These are phyloP conservation scores for Penaeus vannamei DNA, from an alignment of 1,140 invertebrate species.

Conservation along the genomic window DNA sequence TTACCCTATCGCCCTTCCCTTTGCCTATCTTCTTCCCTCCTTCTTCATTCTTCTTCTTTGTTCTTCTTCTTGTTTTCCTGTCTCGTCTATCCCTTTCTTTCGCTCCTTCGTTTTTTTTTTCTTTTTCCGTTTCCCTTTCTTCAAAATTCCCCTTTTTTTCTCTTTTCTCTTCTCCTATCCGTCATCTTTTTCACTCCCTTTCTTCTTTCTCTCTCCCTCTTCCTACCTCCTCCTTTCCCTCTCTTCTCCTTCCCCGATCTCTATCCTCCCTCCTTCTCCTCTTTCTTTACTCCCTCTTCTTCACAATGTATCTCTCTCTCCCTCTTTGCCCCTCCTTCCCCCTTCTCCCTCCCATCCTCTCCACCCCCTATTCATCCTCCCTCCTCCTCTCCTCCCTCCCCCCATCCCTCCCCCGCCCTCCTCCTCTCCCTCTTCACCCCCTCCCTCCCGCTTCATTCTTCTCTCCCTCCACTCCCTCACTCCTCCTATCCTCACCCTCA, in stretches of 20 bases:
- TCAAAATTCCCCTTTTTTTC: not conserved
- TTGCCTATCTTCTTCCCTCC: not conserved
- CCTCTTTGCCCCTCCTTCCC: not conserved
- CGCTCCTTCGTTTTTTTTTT: not conserved
- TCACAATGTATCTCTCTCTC: too few relatives aligned
- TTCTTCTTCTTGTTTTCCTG: not conserved
- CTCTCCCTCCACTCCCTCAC: not conserved
- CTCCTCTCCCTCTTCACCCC: not conserved
- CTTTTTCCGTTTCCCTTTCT: not conserved
- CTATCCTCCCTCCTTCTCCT: not conserved
- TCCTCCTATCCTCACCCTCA: too few relatives aligned
- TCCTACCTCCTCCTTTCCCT: too few relatives aligned
- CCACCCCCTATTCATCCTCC: not conserved
- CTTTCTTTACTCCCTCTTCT: not conserved
- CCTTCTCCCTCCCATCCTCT: too few relatives aligned
- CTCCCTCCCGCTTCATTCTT: too few relatives aligned
- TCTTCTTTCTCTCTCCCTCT: not conserved
- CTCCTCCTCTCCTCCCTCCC: too few relatives aligned
- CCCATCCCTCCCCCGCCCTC: too few relatives aligned
- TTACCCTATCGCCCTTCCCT: not conserved
- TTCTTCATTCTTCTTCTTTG: too few relatives aligned
- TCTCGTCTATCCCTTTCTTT: not conserved
- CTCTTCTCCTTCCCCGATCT: too few relatives aligned
- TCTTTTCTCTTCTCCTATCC: too few relatives aligned
- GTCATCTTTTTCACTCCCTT: not conserved